Base-by-base conservation (phyloP, 2,888 invertebrate species). In the Unio pictorum region DNA sequence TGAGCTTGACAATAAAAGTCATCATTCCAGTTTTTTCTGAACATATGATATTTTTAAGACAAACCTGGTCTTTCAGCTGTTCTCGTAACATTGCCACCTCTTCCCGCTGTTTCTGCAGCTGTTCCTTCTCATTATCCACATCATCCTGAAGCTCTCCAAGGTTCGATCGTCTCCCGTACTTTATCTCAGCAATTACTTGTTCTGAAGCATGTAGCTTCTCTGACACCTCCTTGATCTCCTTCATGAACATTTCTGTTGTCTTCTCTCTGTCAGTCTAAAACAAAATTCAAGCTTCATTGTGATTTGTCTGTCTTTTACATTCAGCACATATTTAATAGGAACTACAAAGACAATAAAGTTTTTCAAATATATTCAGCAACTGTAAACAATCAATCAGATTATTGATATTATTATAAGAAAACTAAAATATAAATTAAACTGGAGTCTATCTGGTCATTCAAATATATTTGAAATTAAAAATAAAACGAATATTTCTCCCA, bases 81-180 rank as follows among this genome's bases (percentile, higher is more conserved):
- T 86, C 86, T 64, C 82, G 82, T 64, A 86, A 63, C 69, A 79
- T 74, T 59, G 84, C 81, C n/a, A 86, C 80, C 64, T 86, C 83
- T 66, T 83, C 83, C 61, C 81, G 68, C 73, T 86, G 85, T 63
- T 83, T 78, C 56, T 77, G 72, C 60, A 86, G 66, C 61, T 81
- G 62, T 55, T 83, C 83, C 63, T 76, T 75, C 66, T 85, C 86
- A 55, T 78, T 75, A 28, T 87, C 87, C 0, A 76, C 74, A 67
- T 87, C 87, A 70, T 87, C 87, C 63, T 81, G 77, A 26, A 86
- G 59, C 3, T 83, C 80, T 8, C 86, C 87, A 7, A 87, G 80
- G 71, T 83, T 80, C 54, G 87, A 86, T 61, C 79, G 66, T 64
- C 79, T 82, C 23, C 70, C 78, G 17, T 74, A 78, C 30, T 76